Percentiles rank a stretch among this genome's conserved stretches.
phyloP scores from a whole-genome alignment of 1,140 invertebrate species.

The Archegozetes longisetosus region DNA sequence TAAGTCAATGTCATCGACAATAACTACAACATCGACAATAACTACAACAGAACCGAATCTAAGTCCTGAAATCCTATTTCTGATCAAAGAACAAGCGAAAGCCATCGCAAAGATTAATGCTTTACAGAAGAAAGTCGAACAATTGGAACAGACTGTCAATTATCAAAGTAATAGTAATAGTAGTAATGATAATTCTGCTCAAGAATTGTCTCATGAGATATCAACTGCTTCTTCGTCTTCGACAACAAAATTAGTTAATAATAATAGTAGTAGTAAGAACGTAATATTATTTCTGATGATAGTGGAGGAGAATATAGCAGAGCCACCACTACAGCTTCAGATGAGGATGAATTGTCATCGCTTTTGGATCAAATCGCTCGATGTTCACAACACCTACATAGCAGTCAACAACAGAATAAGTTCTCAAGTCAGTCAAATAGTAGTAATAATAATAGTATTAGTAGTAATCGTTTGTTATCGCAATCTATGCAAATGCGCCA shows the following conservation, averaged over 20 bases:
- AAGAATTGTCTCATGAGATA: not conserved
- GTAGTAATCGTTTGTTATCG: too few relatives aligned
- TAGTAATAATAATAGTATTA: too few relatives aligned
- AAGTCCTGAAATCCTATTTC: slow-evolving; percentile 7
- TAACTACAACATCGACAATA: not conserved
- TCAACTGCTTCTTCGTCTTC: not conserved
- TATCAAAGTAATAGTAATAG: not conserved
- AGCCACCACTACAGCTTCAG: not conserved
- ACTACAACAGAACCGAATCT: not conserved
- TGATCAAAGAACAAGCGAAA: slow-evolving; percentile 12
- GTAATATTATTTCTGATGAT: slow-evolving; percentile 6
- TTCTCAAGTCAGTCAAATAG: too few relatives aligned
- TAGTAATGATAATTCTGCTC: not conserved
- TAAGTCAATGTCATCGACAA: not conserved
- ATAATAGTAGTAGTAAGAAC: too few relatives aligned
- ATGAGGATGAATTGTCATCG: slow-evolving; percentile 9
- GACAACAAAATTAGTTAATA: too few relatives aligned
- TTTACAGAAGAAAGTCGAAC: not conserved
- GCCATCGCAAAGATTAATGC: slow-evolving; percentile 3
- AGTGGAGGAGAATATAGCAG: slow-evolving; percentile 15
- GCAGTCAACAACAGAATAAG: not conserved
- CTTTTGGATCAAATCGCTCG: slow-evolving; percentile 13
- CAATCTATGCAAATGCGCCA: too few relatives aligned
- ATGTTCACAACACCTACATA: slow-evolving; percentile 3
- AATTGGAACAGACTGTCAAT: slow-evolving; percentile 2